These are phyloP conservation scores for Triplophysa yarkandensis DNA, from an alignment of 2,797 vertebrate genomes.

Conservation along the genomic window DNA sequence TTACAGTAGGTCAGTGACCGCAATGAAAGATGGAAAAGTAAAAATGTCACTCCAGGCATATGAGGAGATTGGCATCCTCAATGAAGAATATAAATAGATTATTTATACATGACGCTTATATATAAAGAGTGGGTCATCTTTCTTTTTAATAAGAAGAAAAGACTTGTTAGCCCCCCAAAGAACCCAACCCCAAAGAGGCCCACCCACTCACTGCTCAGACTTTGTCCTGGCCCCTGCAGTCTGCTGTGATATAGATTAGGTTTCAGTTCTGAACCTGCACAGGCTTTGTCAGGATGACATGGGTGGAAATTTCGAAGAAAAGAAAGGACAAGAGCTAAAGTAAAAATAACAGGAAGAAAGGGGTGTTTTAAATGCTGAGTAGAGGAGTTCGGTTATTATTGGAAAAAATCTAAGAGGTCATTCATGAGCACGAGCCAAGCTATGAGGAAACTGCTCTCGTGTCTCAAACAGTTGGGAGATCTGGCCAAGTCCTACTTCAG, in stretches of 20 bases:
- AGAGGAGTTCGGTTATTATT: conserved; percentile 75
- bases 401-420: conserved; percentile 78
- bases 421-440: conserved; percentile 78
- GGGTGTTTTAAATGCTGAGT: conserved; percentile 73
- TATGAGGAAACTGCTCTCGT: conserved; percentile 79
- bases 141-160: conserved; percentile 56
- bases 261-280: conserved; percentile 68
- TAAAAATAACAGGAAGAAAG: conserved; percentile 48
- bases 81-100: neutral
- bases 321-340: conserved; percentile 56
- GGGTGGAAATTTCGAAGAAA: conserved; percentile 72
- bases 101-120: neutral
- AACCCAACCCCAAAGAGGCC: conserved; percentile 47
- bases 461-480: conserved; percentile 73
- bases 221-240: conserved; percentile 37
- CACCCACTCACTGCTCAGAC: conserved; percentile 58
- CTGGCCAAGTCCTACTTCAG: conserved; percentile 73
- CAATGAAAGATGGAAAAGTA: conserved; percentile 69
- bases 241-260: conserved; percentile 61
- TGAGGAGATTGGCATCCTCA: neutral
- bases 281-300: conserved; percentile 67
- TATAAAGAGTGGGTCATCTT: conserved; percentile 30
- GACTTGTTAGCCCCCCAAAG: conserved; percentile 19
- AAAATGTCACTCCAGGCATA: conserved; percentile 54
- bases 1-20: conserved; percentile 67